A percentile compares a stretch with the other conserved stretches of the same genome.
These are phyloP conservation scores for Equus quagga DNA, from an alignment of 2,113 vertebrate genomes.

Conservation along the genomic window DNA sequence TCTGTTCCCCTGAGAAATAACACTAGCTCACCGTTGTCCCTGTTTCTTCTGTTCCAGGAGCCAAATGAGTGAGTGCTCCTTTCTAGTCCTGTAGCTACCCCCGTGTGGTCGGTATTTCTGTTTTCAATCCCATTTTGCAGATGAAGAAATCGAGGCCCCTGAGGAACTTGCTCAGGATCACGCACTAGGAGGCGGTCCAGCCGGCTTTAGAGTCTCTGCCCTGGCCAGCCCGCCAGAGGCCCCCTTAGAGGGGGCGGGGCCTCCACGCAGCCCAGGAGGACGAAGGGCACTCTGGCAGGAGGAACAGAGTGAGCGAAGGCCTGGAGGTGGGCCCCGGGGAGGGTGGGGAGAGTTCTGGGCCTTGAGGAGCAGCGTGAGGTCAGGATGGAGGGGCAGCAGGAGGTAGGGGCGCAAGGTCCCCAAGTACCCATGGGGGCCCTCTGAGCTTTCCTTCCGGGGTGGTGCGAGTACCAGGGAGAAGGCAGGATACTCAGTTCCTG, in stretches of 20 bases:
- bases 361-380: not conserved
- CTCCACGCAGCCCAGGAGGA: too few species aligned
- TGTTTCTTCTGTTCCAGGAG: not conserved
- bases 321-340: not conserved
- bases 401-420: not conserved
- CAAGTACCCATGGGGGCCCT: rapidly evolving
- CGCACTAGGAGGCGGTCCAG: rapidly evolving
- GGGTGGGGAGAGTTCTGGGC: not conserved
- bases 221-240: not conserved
- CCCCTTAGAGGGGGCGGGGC: not conserved
- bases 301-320: not conserved
- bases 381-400: not conserved
- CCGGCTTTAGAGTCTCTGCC: not conserved
- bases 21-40: not conserved
- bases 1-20: not conserved
- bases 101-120: rapidly evolving
- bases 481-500: not conserved
- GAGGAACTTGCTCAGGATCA: not conserved
- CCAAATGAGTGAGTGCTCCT: not conserved
- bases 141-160: not conserved
- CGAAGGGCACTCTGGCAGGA: not conserved
- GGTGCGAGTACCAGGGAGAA: not conserved
- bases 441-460: not conserved
- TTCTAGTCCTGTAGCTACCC: not conserved
- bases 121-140: not conserved